Percentiles rank a stretch among this genome's conserved stretches.
These are phyloP conservation scores for Ophion ventricosus DNA, from an alignment of 2,888 invertebrate genomes.

Conservation along the genomic window DNA sequence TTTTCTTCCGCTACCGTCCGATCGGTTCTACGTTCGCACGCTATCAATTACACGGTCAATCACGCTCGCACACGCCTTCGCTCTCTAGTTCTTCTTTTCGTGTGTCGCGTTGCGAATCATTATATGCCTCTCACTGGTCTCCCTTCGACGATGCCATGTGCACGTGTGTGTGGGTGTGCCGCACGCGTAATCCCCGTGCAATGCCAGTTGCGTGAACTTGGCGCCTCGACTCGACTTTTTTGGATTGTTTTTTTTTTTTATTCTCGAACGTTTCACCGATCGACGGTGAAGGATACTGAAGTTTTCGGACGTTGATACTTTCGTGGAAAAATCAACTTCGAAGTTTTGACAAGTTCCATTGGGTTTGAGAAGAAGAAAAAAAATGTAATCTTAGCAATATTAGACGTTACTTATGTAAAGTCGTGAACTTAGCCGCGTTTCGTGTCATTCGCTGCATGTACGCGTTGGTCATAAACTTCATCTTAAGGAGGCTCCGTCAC, in stretches of 20 bases:
- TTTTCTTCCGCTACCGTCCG: background rate
- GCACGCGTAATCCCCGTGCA: constrained; percentile 22
- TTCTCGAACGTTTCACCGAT: background rate
- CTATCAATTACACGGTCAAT: background rate
- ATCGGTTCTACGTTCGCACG: constrained; percentile 1
- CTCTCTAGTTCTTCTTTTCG: too few relatives aligned
- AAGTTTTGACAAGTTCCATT: background rate
- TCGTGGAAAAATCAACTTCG: background rate
- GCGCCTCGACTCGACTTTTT: background rate
- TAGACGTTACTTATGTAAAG: background rate
- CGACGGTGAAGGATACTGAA: background rate
- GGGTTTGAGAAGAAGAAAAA: background rate
- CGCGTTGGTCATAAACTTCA: background rate
- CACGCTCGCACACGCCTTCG: background rate
- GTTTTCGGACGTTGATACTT: background rate
- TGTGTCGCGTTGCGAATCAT: constrained; percentile 2
- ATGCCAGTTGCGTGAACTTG: background rate
- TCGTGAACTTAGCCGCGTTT: background rate
- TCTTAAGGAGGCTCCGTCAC: too few relatives aligned
- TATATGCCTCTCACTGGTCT: too few relatives aligned
- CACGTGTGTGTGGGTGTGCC: constrained; percentile 4
- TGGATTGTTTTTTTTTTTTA: background rate
- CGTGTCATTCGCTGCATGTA: too few relatives aligned
- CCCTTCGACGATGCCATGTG: background rate
- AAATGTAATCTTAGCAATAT: background rate